Base-by-base conservation (phyloP, 92 coral and sea anemone genomes). In the Isaurus tuberculatus region DNA sequence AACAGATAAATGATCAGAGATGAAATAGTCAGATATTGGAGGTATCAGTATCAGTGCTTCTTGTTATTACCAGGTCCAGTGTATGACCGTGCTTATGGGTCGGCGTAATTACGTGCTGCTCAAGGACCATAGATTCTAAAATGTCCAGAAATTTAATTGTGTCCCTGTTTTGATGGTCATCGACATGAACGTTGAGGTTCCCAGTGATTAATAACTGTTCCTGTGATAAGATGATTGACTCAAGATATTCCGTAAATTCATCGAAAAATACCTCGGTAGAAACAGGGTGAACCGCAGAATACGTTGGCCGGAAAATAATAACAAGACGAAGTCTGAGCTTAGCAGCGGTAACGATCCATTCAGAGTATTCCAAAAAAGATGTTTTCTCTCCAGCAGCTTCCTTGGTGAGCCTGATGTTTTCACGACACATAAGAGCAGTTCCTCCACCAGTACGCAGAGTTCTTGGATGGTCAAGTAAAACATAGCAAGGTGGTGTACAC, bases 1-100 rank as follows among this genome's bases (percentile, higher is more conserved):
- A 65, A 65, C 40, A 65, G 70, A 65, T 61, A 61, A 61, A 61
- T 61, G 70, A 28, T 65, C 70, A 65, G 70, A 65, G 70, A 65
- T 65, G 70, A 65, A 65, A 65, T 65, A 65, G 37, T 65, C 70
- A 65, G 70, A 65, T 65, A 65, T 65, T 65, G 70, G 70, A 65
- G 70, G 70, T 65, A 36, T 26, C 70, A 31, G 26, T 36, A 65
- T 65, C 70, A 65, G 70, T 65, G 37, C 70, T 65, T 65, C 70
- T 19, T 28, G 70, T 11, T 27, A 27, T 28, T 65, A 65, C 37
- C 70, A 65, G 70, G 37, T 65, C 70, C 37, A 65, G 70, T 65
- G 36, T 65, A 65, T 65, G 70, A 65, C 70, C 40, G 22, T 65
- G 70, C 70, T 65, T 65, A 31, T 65, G 70, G 37, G 70, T 65